A percentile compares a stretch with the other conserved stretches of the same genome.
phyloP scores from a whole-genome alignment of 2,888 invertebrate species.

The Drosophila austrosaltans region DNA sequence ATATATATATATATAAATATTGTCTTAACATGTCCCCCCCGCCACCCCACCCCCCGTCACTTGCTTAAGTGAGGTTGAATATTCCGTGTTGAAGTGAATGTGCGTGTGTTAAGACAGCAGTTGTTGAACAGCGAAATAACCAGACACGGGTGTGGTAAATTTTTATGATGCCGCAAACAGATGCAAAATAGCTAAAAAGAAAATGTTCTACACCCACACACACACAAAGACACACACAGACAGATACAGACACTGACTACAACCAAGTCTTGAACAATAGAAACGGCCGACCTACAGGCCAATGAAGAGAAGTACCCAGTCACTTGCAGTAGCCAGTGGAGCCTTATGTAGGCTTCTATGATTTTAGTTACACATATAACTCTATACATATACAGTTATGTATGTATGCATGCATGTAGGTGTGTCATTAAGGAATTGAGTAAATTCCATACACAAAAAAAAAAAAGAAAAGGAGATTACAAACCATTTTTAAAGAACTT shows the following conservation, averaged over 20 bases:
- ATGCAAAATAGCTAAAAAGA: slow-evolving; percentile 73
- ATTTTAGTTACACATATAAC: neutral
- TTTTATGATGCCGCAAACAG: slow-evolving; percentile 78
- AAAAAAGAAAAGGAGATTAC: neutral
- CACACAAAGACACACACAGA: too few species aligned
- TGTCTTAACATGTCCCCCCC: neutral
- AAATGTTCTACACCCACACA: slow-evolving; percentile 38
- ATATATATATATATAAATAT: neutral
- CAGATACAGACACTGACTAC: neutral
- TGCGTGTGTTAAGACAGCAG: slow-evolving; percentile 66
- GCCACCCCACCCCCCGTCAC: too few species aligned
- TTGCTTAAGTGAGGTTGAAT: neutral
- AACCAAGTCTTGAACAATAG: slow-evolving; percentile 7
- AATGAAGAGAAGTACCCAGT: slow-evolving; percentile 5
- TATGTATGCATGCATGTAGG: neutral
- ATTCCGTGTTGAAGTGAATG: slow-evolving; percentile 27
- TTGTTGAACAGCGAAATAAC: slow-evolving; percentile 62
- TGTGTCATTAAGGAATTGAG: neutral
- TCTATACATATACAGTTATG: neutral
- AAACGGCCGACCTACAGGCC: neutral
- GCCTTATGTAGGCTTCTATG: slow-evolving; percentile 7
- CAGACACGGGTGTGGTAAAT: slow-evolving; percentile 75
- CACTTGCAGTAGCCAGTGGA: neutral
- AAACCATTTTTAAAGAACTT: neutral
- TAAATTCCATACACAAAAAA: neutral